These are phyloP conservation scores for Chelidonichthys spinosus DNA, from an alignment of 2,797 vertebrate species.

Conservation along the genomic window DNA sequence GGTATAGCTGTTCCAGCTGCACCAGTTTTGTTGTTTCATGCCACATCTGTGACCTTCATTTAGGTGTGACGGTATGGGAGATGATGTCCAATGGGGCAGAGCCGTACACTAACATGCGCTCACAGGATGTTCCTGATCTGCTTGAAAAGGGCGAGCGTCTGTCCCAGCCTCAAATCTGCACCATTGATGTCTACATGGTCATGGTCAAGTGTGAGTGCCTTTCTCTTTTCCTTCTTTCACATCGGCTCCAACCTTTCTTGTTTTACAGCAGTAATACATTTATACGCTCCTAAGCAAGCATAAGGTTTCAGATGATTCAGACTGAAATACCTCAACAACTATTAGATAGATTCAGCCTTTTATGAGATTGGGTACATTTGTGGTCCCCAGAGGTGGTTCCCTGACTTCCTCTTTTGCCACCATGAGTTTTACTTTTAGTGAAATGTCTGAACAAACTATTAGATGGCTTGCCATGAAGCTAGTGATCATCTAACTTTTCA, in stretches of 20 bases:
- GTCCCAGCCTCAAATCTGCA: conserved; percentile 94
- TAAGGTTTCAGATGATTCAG: background rate
- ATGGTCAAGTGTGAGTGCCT: conserved; percentile 96
- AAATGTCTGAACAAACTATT: background rate
- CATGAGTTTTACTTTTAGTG: background rate
- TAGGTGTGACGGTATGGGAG: conserved; percentile 97
- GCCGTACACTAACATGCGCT: conserved; percentile 88
- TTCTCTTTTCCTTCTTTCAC: background rate
- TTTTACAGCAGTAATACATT: background rate
- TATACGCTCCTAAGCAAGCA: background rate
- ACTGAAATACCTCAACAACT: background rate
- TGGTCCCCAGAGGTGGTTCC: background rate
- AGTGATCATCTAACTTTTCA: background rate
- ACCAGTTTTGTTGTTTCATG: background rate
- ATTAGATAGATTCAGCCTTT: background rate
- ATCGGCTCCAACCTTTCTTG: background rate
- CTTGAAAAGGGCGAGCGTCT: conserved; percentile 95
- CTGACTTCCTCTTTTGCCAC: background rate
- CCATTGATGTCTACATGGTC: conserved; percentile 99
- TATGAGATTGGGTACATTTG: background rate
- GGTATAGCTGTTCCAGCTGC: background rate
- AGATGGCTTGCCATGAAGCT: background rate
- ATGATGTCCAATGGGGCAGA: conserved; percentile 97
- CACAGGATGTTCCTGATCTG: conserved; percentile 92
- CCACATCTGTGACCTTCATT: conserved; percentile 1